Percentiles rank a stretch among this genome's conserved stretches.
These are phyloP conservation scores for Atta texana DNA, from an alignment of 1,140 invertebrate species.

Conservation along the genomic window DNA sequence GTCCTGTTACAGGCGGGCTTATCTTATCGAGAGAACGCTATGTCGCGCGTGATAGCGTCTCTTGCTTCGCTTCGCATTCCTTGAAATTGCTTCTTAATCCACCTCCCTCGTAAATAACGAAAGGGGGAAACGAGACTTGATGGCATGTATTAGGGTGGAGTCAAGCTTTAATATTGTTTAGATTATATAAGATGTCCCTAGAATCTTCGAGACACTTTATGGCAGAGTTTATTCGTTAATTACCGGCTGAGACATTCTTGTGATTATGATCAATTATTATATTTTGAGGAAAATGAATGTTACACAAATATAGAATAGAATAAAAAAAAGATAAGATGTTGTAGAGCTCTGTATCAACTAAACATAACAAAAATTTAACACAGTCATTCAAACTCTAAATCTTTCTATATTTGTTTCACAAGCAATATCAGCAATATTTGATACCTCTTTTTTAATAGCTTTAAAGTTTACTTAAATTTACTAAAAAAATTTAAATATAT, in stretches of 20 bases:
- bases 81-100: conserved; percentile 76
- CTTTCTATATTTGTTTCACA: background rate
- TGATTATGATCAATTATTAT: conserved; percentile 24
- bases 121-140: background rate
- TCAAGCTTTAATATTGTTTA: conserved; percentile 44
- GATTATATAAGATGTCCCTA: conserved; percentile 38
- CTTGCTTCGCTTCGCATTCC: conserved; percentile 76
- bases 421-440: background rate
- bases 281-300: background rate
- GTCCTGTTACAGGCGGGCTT: conserved; percentile 61
- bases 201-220: conserved; percentile 15
- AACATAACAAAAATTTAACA: background rate
- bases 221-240: conserved; percentile 17
- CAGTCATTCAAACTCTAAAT: background rate
- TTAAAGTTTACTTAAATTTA: background rate
- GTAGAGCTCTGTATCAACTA: background rate
- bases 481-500: background rate
- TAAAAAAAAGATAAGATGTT: background rate
- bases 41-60: conserved; percentile 72
- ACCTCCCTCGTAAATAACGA: background rate
- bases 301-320: background rate
- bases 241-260: background rate
- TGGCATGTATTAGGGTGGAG: conserved; percentile 43
- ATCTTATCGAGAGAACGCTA: conserved; percentile 78
- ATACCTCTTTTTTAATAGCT: too few relatives aligned